A percentile compares a stretch with the other conserved stretches of the same genome.
Conservation (phyloP, 2,888 invertebrate species). For the Margaritifera margaritifera region DNA sequence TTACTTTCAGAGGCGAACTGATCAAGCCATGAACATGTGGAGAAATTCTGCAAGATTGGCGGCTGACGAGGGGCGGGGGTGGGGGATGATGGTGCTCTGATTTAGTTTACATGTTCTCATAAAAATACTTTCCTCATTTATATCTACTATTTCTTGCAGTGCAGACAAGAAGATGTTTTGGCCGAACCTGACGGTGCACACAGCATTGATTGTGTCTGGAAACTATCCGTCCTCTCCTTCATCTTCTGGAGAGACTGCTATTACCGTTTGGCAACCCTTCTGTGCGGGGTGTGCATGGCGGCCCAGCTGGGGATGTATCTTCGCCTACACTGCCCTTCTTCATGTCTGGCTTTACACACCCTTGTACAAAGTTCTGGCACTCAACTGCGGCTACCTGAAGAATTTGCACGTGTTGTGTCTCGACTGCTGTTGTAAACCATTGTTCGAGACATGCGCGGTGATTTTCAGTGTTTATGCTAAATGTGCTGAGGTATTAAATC, state of each 20-base stretch:
- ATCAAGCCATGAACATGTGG: too few species aligned
- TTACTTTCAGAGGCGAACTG: too few species aligned
- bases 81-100: too few species aligned
- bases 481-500: neutral
- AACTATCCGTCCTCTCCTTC: constrained; percentile 79
- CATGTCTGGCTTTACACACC: constrained; percentile 85
- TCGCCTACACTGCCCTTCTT: constrained; percentile 75
- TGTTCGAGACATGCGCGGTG: constrained; percentile 47
- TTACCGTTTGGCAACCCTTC: constrained; percentile 80
- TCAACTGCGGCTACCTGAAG: constrained; percentile 73
- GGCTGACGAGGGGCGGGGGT: too few species aligned
- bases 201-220: constrained; percentile 81
- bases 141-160: constrained; percentile 30
- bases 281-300: constrained; percentile 81
- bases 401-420: constrained; percentile 74
- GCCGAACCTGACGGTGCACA: constrained; percentile 55
- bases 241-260: constrained; percentile 80
- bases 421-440: constrained; percentile 72
- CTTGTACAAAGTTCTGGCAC: constrained; percentile 79
- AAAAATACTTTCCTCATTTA: too few species aligned
- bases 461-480: constrained; percentile 49
- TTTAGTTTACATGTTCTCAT: too few species aligned
- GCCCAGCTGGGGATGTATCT: constrained; percentile 74
- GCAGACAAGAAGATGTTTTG: constrained; percentile 56
- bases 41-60: too few species aligned